These are phyloP conservation scores for Maconellicoccus hirsutus DNA, from an alignment of 1,140 invertebrate species.

Conservation along the genomic window DNA sequence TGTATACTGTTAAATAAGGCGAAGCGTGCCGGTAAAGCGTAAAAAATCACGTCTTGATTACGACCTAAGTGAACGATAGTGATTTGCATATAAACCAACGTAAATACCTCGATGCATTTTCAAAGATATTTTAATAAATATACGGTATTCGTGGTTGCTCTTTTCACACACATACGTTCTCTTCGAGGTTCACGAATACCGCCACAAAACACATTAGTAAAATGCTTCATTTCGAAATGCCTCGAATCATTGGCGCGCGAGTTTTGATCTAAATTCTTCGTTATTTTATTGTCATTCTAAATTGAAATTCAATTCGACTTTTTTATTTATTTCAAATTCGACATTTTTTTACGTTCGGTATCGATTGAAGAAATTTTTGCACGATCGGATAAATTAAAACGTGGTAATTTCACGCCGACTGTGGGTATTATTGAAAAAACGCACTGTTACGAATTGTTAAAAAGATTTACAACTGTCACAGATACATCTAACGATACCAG, in stretches of 20 bases:
- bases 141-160: background rate
- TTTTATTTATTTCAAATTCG: background rate
- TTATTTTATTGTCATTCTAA: constrained; percentile 1
- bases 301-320: constrained; percentile 4
- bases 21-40: too few species aligned
- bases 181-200: background rate
- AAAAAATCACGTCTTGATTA: background rate
- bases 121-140: constrained; percentile 10
- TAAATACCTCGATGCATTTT: background rate
- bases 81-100: constrained; percentile 8
- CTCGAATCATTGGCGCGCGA: constrained; percentile 1
- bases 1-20: too few species aligned
- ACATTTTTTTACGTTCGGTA: too few species aligned
- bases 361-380: background rate
- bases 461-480: background rate
- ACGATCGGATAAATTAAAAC: background rate
- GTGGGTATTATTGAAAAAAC: background rate
- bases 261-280: background rate
- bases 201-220: constrained; percentile 8
- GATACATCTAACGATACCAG: background rate
- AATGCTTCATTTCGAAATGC: constrained; percentile 8
- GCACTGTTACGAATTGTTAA: constrained; percentile 10
- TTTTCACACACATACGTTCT: background rate
- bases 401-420: background rate
- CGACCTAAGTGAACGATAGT: background rate